Evolutionary conservation across 1,140 invertebrate species (phyloP).

Genomic region (Bombus terrestris): DNA sequence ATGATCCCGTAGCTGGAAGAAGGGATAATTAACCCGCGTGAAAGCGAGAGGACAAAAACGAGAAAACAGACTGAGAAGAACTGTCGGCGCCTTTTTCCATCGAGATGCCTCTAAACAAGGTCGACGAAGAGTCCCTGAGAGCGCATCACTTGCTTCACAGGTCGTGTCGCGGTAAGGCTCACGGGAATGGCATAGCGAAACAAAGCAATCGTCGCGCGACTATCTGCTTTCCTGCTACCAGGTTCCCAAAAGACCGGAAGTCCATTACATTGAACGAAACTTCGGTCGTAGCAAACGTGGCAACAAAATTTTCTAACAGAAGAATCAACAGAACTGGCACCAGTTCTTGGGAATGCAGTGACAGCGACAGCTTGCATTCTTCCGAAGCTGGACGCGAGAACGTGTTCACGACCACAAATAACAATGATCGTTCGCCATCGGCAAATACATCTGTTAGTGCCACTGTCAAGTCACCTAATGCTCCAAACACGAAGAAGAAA

Average conservation of each 20-base stretch:
- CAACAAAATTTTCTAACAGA: constrained; percentile 20
- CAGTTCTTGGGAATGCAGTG: constrained; percentile 84
- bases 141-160: constrained; percentile 85
- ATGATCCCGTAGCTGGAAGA: neutral
- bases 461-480: neutral
- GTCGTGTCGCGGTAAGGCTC: constrained; percentile 88
- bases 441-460: neutral
- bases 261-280: neutral
- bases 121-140: constrained; percentile 75
- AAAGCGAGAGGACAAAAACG: neutral
- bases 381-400: constrained; percentile 70
- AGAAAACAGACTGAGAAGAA: neutral
- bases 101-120: constrained; percentile 83
- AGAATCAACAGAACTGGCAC: constrained; percentile 82
- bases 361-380: constrained; percentile 83
- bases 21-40: neutral
- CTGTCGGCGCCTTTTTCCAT: no score
- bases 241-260: constrained; percentile 1
- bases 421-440: no score
- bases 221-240: constrained; percentile 25
- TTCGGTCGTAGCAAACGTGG: neutral
- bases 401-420: neutral
- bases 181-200: constrained; percentile 86
- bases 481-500: neutral
- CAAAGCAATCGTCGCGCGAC: constrained; percentile 62